These are phyloP conservation scores for Zaprionus kolodkinae DNA, from an alignment of 1,140 invertebrate species.

Conservation along the genomic window DNA sequence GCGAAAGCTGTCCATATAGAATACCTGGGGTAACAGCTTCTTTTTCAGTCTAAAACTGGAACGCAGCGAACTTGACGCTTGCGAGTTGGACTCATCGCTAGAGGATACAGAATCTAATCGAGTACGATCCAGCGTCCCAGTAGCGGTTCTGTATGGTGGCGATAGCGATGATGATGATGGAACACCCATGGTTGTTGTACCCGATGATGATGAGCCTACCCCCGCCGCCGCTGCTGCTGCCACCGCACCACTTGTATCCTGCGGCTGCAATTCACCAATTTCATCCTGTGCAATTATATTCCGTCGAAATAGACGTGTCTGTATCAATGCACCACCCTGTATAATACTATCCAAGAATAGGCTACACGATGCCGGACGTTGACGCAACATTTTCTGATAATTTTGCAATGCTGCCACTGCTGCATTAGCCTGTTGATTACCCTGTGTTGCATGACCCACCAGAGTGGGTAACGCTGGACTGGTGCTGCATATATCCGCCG, in stretches of 20 bases:
- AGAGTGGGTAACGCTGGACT: conserved; percentile 93
- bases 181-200: not conserved
- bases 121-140: conserved; percentile 56
- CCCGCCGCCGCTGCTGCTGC: not conserved
- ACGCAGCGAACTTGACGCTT: conserved; percentile 66
- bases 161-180: conserved; percentile 12
- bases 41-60: conserved; percentile 77
- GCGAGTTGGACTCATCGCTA: conserved; percentile 75
- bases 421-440: conserved; percentile 90
- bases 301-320: conserved; percentile 78
- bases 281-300: conserved; percentile 75
- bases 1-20: conserved; percentile 84
- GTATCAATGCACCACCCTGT: conserved; percentile 84
- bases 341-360: conserved; percentile 93
- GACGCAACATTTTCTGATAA: conserved; percentile 91
- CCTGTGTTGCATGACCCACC: conserved; percentile 90
- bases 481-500: conserved; percentile 92
- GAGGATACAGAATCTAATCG: conserved; percentile 80
- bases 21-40: conserved; percentile 72
- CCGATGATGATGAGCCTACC: conserved; percentile 26
- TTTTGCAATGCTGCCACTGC: conserved; percentile 91
- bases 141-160: conserved; percentile 5
- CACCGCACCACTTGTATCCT: conserved; percentile 46
- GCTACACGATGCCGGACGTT: conserved; percentile 90
- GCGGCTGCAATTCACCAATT: conserved; percentile 41